These are phyloP conservation scores for Aradophagus sp. DNA, from an alignment of 1,140 invertebrate genomes.

Conservation along the genomic window DNA sequence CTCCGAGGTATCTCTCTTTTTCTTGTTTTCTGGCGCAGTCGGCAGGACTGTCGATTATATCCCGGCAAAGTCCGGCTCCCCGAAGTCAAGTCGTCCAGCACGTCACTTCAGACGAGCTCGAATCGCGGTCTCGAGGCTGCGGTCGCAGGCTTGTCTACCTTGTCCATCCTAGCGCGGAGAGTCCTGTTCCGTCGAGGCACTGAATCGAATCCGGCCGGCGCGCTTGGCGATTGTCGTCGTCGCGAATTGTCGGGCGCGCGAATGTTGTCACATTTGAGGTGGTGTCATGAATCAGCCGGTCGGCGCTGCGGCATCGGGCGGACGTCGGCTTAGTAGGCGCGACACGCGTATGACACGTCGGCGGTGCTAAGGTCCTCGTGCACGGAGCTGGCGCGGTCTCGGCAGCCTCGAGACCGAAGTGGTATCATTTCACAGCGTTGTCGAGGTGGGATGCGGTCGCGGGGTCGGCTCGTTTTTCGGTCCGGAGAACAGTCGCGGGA, in stretches of 20 bases:
- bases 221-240: slow-evolving; percentile 27
- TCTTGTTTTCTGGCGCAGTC: too few species aligned
- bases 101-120: slow-evolving; percentile 20
- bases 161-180: slow-evolving; percentile 59
- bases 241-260: slow-evolving; percentile 13
- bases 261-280: slow-evolving; percentile 44
- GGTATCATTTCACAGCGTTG: slow-evolving; percentile 44
- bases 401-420: slow-evolving; percentile 22
- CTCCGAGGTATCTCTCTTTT: too few species aligned
- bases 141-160: slow-evolving; percentile 56
- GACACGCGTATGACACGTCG: slow-evolving; percentile 24
- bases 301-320: slow-evolving; percentile 29
- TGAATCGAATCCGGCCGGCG: neutral
- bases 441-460: neutral
- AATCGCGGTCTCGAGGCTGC: slow-evolving; percentile 44
- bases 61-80: too few species aligned
- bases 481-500: too few species aligned
- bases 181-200: neutral
- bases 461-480: neutral
- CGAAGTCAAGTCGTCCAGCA: neutral
- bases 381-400: slow-evolving; percentile 22
- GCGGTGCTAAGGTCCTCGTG: too few species aligned
- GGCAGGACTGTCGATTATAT: too few species aligned
- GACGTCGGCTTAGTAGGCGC: slow-evolving; percentile 9
- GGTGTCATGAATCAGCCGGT: slow-evolving; percentile 33